These are phyloP conservation scores for Lamproptera curius DNA, from an alignment of 2,888 invertebrate genomes.

Conservation along the genomic window DNA sequence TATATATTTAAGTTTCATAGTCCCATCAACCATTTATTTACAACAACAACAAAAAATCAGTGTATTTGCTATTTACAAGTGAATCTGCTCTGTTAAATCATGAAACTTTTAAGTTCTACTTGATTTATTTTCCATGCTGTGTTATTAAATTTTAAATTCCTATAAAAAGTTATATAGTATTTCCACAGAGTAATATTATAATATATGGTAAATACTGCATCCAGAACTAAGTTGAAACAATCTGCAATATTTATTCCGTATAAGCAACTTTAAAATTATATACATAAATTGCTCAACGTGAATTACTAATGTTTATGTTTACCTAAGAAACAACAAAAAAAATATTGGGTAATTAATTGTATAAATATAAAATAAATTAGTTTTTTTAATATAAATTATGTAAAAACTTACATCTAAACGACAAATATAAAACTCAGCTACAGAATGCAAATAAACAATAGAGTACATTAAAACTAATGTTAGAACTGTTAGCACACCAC, in stretches of 20 bases:
- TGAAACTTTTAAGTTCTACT: conserved; percentile 8
- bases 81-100: conserved; percentile 8
- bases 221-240: background rate
- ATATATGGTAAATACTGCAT: background rate
- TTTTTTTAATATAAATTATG: conserved; percentile 34
- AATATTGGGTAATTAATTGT: background rate
- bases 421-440: conserved; percentile 55
- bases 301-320: too few species aligned
- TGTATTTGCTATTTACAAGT: conserved; percentile 20
- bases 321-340: too few species aligned
- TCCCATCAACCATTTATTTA: conserved; percentile 5
- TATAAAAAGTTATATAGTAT: conserved; percentile 21
- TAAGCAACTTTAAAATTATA: too few species aligned
- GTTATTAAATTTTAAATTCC: conserved; percentile 12
- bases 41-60: conserved; percentile 1
- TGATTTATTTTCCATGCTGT: conserved; percentile 21
- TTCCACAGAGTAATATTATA: conserved; percentile 11
- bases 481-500: conserved; percentile 75
- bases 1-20: conserved; percentile 1
- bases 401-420: conserved; percentile 40
- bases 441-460: conserved; percentile 60
- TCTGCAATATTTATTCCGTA: background rate
- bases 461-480: conserved; percentile 52
- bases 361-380: conserved; percentile 25
- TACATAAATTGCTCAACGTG: too few species aligned